These are phyloP conservation scores for Minunthozetes semirufus DNA, from an alignment of 2,888 invertebrate genomes.

Conservation along the genomic window DNA sequence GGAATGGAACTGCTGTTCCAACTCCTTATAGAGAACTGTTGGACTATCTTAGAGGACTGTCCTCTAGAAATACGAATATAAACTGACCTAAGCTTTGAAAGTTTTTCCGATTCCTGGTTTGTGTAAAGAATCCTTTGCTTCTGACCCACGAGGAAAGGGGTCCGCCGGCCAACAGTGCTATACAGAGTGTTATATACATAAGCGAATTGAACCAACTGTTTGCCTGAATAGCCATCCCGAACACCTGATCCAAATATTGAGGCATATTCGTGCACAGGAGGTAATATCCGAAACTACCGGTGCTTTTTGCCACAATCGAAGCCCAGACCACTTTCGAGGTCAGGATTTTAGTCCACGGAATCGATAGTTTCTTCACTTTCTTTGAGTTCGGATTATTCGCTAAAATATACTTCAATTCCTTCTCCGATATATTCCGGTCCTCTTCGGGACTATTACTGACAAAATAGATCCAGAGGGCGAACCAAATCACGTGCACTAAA, in stretches of 20 bases:
- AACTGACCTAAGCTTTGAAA: not conserved
- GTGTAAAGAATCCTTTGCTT: not conserved
- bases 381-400: constrained; percentile 14
- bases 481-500: not conserved
- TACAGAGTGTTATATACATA: not conserved
- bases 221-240: constrained; percentile 20
- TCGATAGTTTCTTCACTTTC: not conserved
- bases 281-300: constrained; percentile 29
- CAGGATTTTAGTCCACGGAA: constrained; percentile 15
- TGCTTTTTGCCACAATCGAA: not conserved
- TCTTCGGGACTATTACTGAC: constrained; percentile 28
- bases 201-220: constrained; percentile 28
- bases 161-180: not conserved
- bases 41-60: too few relatives aligned
- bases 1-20: too few relatives aligned
- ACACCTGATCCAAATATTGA: constrained; percentile 11
- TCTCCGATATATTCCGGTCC: not conserved
- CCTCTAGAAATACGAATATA: not conserved
- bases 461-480: not conserved
- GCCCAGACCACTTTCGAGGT: constrained; percentile 5
- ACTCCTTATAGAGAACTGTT: too few relatives aligned
- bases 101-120: not conserved
- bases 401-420: constrained; percentile 20
- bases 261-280: constrained; percentile 33
- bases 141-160: not conserved